These are phyloP conservation scores for Hypomesus transpacificus DNA, from an alignment of 2,113 vertebrate genomes.

Conservation along the genomic window DNA sequence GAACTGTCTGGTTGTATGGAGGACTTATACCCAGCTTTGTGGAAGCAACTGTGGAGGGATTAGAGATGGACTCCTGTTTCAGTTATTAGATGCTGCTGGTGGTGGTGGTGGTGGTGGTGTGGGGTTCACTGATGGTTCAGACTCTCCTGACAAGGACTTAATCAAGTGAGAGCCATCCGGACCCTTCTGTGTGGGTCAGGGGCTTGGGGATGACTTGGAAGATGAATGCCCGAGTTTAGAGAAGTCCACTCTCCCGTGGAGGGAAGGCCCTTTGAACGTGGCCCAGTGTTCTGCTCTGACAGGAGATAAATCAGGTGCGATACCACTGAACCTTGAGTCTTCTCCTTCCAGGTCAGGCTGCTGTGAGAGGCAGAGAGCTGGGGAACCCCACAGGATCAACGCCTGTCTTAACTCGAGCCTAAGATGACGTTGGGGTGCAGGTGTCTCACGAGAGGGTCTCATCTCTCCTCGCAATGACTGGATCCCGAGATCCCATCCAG, in stretches of 20 bases:
- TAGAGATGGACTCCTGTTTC: neutral
- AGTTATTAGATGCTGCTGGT: neutral
- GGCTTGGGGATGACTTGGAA: conserved; percentile 26
- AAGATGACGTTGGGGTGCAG: too few species aligned
- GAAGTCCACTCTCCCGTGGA: conserved; percentile 9
- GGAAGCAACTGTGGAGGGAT: neutral
- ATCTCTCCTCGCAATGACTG: too few species aligned
- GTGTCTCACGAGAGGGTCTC: too few species aligned
- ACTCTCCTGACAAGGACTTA: conserved; percentile 22
- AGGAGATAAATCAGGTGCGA: conserved; percentile 29
- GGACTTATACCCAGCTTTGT: neutral
- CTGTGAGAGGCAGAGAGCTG: neutral
- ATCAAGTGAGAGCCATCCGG: conserved; percentile 19
- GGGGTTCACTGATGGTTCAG: neutral
- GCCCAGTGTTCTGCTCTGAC: neutral
- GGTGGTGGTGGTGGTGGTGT: neutral
- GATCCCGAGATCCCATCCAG: too few species aligned
- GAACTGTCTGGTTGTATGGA: neutral
- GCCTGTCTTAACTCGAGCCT: conserved; percentile 3
- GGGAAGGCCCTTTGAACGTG: conserved; percentile 4
- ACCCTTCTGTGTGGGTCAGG: neutral
- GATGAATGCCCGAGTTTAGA: conserved; percentile 39
- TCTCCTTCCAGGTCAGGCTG: conserved; percentile 14
- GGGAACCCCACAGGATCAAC: neutral
- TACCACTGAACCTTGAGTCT: neutral